Percentiles rank a stretch among this genome's conserved stretches.
These are phyloP conservation scores for Corvus moneduloides DNA, from an alignment of 2,113 vertebrate species.

Conservation along the genomic window DNA sequence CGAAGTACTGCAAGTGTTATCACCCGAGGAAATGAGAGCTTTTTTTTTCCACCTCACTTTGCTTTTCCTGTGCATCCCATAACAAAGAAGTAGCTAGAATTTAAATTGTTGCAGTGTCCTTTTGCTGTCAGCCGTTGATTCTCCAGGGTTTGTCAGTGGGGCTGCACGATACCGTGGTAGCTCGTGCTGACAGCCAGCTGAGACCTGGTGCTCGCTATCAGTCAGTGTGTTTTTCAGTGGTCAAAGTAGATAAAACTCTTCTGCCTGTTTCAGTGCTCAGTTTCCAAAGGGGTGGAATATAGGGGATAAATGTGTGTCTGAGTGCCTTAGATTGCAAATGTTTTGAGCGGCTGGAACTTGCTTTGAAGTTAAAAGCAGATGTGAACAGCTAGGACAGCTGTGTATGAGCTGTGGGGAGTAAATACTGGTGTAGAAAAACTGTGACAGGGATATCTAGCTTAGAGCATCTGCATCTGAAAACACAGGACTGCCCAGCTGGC, in stretches of 20 bases:
- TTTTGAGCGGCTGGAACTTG: rapidly evolving
- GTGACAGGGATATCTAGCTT: background rate
- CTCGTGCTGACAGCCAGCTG: rapidly evolving
- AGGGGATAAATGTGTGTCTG: background rate
- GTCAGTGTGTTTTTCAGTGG: background rate
- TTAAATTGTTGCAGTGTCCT: background rate
- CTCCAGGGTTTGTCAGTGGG: background rate
- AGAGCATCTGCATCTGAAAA: background rate
- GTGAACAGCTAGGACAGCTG: background rate
- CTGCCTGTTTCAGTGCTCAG: background rate
- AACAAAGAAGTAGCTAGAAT: background rate
- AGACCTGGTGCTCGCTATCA: background rate
- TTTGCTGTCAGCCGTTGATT: background rate
- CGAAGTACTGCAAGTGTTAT: background rate
- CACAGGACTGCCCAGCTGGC: rapidly evolving
- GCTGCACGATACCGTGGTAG: rapidly evolving
- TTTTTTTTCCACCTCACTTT: rapidly evolving
- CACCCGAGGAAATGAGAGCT: background rate
- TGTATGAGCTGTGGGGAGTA: background rate
- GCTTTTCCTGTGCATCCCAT: background rate
- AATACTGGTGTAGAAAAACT: background rate
- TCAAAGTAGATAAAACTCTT: background rate
- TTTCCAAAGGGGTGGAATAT: background rate
- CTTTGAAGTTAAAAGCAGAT: background rate
- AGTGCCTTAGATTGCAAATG: background rate